Evolutionary conservation across 2,888 invertebrate species (phyloP).

Genomic region (Thymelicus lineola): DNA sequence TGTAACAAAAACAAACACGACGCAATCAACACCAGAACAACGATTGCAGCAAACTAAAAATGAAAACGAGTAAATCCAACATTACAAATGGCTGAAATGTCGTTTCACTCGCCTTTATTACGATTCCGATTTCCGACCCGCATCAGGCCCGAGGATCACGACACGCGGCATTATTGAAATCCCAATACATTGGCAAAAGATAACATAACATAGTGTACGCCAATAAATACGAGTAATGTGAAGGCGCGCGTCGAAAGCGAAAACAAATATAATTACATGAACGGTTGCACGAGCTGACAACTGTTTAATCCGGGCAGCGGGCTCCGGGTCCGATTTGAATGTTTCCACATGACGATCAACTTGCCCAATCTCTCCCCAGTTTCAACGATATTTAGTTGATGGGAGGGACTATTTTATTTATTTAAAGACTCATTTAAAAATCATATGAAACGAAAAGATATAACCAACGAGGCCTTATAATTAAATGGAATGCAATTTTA

Average conservation of each 20-base stretch:
- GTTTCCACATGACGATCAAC: too few relatives aligned
- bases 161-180: conserved; percentile 4
- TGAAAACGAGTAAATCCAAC: background rate
- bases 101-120: background rate
- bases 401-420: too few relatives aligned
- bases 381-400: too few relatives aligned
- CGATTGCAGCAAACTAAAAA: background rate
- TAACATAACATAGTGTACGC: background rate
- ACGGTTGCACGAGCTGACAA: background rate
- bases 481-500: too few relatives aligned
- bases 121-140: conserved; percentile 10
- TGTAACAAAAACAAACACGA: background rate
- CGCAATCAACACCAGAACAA: background rate
- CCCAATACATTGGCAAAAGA: conserved; percentile 9
- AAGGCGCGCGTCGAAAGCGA: background rate
- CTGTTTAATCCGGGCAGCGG: too few relatives aligned
- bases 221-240: background rate
- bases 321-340: too few relatives aligned
- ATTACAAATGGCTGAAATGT: background rate
- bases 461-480: too few relatives aligned
- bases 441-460: too few relatives aligned
- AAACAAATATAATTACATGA: background rate
- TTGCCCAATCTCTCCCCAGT: too few relatives aligned
- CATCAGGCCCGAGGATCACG: background rate
- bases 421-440: too few relatives aligned